phyloP scores from a whole-genome alignment of 2,888 invertebrate genomes.

The Gibbula magus region DNA sequence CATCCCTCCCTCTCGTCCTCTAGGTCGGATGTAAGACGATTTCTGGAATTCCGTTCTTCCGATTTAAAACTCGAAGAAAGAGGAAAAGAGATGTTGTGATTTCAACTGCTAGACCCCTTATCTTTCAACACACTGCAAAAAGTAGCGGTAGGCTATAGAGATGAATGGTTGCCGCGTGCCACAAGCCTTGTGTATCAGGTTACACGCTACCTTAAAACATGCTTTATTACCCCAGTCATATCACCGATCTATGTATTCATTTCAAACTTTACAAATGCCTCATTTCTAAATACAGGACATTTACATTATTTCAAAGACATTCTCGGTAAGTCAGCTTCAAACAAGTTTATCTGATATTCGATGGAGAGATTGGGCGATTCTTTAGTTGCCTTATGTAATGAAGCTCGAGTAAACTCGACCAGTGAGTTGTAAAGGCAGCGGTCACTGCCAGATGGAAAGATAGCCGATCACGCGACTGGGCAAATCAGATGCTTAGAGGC shows the following conservation, averaged over 20 bases:
- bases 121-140: conserved; percentile 19
- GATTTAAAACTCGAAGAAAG: neutral
- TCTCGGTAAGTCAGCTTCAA: conserved; percentile 8
- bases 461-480: neutral
- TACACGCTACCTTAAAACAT: conserved; percentile 2
- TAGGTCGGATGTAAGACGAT: neutral
- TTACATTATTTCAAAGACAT: conserved; percentile 13
- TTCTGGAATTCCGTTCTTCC: neutral
- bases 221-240: neutral
- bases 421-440: too few species aligned
- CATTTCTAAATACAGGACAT: neutral
- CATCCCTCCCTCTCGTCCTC: too few species aligned
- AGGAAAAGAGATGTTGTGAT: conserved; percentile 10
- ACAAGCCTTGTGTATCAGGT: neutral
- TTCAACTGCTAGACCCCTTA: neutral
- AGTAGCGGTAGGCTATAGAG: neutral
- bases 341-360: conserved; percentile 12
- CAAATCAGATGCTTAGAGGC: neutral
- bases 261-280: conserved; percentile 8
- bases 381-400: too few species aligned
- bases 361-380: neutral
- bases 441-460: neutral
- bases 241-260: conserved; percentile 12
- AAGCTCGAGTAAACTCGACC: too few species aligned
- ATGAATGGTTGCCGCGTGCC: neutral